phyloP scores from a whole-genome alignment of 2,888 invertebrate genomes.

The Diploptera punctata region DNA sequence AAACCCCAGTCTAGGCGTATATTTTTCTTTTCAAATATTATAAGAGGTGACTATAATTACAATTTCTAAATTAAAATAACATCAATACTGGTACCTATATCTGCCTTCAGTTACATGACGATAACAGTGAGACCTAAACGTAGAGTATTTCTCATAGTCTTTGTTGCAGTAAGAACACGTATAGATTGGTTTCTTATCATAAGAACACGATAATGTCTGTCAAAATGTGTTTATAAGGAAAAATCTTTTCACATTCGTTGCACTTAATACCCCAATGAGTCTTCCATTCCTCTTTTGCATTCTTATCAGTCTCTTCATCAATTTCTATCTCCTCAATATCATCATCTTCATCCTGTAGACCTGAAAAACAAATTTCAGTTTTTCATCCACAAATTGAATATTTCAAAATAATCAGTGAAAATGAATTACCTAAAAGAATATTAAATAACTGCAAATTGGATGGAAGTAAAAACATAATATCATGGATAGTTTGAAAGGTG shows the following conservation, averaged over 20 bases:
- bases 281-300: constrained; percentile 56
- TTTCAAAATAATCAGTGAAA: no score
- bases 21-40: no score
- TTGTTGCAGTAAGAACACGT: constrained; percentile 65
- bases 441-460: no score
- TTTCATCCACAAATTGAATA: no score
- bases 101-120: constrained; percentile 63
- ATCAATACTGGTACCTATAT: no score
- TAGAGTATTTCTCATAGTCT: constrained; percentile 60
- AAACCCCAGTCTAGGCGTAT: no score
- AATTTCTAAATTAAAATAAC: no score
- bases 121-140: constrained; percentile 64
- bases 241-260: constrained; percentile 60
- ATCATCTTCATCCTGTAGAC: constrained; percentile 24
- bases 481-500: no score
- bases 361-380: constrained; percentile 19
- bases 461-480: no score
- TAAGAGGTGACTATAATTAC: no score
- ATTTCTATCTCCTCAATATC: constrained; percentile 49
- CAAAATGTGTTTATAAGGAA: constrained; percentile 61
- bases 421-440: no score
- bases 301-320: constrained; percentile 56
- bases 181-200: constrained; percentile 59
- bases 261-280: constrained; percentile 63
- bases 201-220: constrained; percentile 58